phyloP scores from a whole-genome alignment of 23 tunicate species.

The Trididemnum miniatum region DNA sequence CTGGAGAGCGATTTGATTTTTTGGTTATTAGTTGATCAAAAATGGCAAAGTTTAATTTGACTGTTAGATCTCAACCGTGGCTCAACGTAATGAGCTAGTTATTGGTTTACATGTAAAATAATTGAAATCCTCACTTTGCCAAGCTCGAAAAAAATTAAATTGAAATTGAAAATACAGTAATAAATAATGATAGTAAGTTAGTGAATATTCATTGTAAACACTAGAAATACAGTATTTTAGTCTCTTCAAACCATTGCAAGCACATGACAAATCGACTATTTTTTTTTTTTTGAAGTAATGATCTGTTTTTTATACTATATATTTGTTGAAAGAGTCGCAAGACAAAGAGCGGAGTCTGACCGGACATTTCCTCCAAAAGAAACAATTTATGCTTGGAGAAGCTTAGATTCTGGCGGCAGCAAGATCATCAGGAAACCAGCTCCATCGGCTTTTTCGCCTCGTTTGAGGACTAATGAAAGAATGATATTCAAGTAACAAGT shows the following conservation, averaged over 20 bases:
- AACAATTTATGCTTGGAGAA: conserved; percentile 37
- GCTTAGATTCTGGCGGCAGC: neutral
- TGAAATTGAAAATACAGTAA: neutral
- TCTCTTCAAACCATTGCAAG: neutral
- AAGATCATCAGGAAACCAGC: conserved; percentile 6
- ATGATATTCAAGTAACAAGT: conserved; percentile 43
- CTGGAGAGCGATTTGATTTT: too few relatives aligned
- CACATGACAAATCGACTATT: too few relatives aligned
- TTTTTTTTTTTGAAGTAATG: too few relatives aligned
- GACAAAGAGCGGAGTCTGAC: neutral
- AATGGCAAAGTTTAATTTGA: too few relatives aligned
- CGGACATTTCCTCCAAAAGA: neutral
- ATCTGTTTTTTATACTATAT: too few relatives aligned
- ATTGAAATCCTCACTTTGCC: too few relatives aligned
- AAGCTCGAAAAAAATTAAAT: too few relatives aligned
- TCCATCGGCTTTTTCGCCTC: conserved; percentile 39
- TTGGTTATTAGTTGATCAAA: too few relatives aligned
- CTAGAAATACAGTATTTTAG: neutral
- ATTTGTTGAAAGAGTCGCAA: neutral
- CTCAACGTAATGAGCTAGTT: too few relatives aligned
- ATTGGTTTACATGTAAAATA: too few relatives aligned
- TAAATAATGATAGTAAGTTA: neutral
- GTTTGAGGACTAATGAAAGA: conserved; percentile 56
- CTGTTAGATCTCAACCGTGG: too few relatives aligned
- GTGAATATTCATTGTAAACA: neutral